These are phyloP conservation scores for Masticophis lateralis DNA, from an alignment of 2,797 vertebrate genomes.

Conservation along the genomic window DNA sequence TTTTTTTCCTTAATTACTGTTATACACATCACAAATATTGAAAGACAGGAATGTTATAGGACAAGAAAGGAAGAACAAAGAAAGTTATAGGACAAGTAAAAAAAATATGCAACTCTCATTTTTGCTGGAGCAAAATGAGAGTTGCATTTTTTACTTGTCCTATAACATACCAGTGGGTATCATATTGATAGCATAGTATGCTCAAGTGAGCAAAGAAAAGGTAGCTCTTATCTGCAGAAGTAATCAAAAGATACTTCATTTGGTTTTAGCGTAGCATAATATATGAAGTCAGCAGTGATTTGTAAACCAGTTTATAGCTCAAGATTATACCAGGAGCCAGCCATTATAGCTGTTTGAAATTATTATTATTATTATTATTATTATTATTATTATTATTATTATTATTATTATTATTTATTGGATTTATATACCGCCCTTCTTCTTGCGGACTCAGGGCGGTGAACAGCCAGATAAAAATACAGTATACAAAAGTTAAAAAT, in stretches of 20 bases:
- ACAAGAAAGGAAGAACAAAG: background rate
- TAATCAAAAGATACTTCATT: background rate
- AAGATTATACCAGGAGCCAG: background rate
- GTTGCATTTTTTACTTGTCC: background rate
- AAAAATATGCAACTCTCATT: background rate
- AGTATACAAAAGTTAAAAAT: too few species aligned
- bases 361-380: too few species aligned
- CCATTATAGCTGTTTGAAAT: background rate
- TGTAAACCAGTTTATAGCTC: background rate
- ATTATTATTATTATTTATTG: too few species aligned
- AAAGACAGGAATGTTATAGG: background rate
- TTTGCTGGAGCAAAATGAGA: background rate
- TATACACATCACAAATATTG: background rate
- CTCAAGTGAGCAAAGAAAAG: background rate
- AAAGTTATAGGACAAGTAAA: background rate
- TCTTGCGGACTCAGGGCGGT: too few species aligned
- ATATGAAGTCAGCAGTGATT: background rate
- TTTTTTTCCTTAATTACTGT: background rate
- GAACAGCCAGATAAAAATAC: too few species aligned
- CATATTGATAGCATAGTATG: background rate
- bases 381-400: too few species aligned
- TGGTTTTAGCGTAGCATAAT: background rate
- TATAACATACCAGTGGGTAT: background rate
- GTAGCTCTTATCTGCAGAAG: background rate
- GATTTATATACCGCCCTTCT: too few species aligned